Base-by-base conservation (phyloP, 1,140 invertebrate genomes). In the Euschistus heros region DNA sequence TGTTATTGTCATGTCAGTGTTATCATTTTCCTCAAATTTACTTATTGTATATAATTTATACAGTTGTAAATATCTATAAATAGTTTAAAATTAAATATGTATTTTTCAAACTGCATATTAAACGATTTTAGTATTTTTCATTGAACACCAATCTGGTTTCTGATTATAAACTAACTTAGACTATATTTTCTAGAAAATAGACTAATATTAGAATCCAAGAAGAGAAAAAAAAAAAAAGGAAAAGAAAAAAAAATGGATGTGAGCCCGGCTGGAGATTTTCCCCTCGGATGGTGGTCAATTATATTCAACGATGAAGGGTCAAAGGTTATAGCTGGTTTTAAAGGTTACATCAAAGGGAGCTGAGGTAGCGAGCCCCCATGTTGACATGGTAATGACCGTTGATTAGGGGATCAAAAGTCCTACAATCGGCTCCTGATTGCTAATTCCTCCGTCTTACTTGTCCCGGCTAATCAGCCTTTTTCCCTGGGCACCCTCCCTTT, bases 341-440 rank as follows among this genome's bases (percentile, higher is more conserved):
- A 54, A 54, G 52, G 10, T 2, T 18, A 54, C n/a, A 54, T 54
- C n/a, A 54, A 54, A 54, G 52, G 46, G 3, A 13, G 46, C 46
- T 47, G 14, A 47, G 46, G 46, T 47, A 47, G 22, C n/a, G 3
- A 24, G 52, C 52, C 52, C 52, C 52, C 52, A 54, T 54, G 52
- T 54, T 54, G 17, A 54, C 52, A 54, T 54, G 52, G n/a, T 54
- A 54, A 54, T 54, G n/a, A 54, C 22, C 52, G 52, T 54, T 54
- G n/a, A 54, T 54, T 54, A 54, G 52, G 52, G 52, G 52, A 54
- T 54, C 52, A 54, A 54, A 54, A 54, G 52, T 54, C 52, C 52
- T 18, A 54, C 52, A 54, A 54, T 54, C 52, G 52, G 52, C 52
- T 54, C 52, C 52, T 54, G 52, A 54, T 54, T 54, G 52, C 33